Conservation (phyloP, 2,113 vertebrate species). For the Muntiacus reevesi region DNA sequence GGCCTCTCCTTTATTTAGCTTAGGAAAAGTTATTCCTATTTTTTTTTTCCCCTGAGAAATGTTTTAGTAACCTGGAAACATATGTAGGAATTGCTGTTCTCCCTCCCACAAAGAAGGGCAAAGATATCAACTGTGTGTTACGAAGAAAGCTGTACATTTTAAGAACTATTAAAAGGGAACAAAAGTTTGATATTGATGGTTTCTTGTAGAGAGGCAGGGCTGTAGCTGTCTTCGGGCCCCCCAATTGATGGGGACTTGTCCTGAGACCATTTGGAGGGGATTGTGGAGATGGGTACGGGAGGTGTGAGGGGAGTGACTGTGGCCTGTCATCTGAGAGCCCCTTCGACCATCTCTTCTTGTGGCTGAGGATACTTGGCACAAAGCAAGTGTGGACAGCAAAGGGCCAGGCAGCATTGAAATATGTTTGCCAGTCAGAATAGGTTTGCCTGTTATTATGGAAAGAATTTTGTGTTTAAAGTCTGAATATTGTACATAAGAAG, state of each 20-base stretch:
- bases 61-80: slow-evolving; percentile 68
- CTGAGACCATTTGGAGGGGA: slow-evolving; percentile 60
- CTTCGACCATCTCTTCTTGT: slow-evolving; percentile 57
- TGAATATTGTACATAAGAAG: slow-evolving; percentile 77
- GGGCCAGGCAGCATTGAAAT: slow-evolving; percentile 72
- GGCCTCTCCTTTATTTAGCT: slow-evolving; percentile 68
- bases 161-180: slow-evolving; percentile 78
- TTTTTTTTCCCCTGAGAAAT: slow-evolving; percentile 39
- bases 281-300: not conserved
- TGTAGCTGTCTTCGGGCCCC: not conserved
- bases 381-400: slow-evolving; percentile 66
- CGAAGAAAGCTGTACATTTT: slow-evolving; percentile 75
- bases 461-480: slow-evolving; percentile 74
- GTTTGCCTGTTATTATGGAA: not conserved
- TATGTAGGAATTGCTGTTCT: slow-evolving; percentile 37
- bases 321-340: slow-evolving; percentile 50
- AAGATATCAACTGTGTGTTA: slow-evolving; percentile 61
- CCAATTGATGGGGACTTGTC: not conserved
- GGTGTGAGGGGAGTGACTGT: not conserved
- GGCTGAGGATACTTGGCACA: slow-evolving; percentile 52
- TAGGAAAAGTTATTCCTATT: slow-evolving; percentile 49
- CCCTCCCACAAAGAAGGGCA: slow-evolving; percentile 43
- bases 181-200: slow-evolving; percentile 66
- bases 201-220: slow-evolving; percentile 59
- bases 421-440: slow-evolving; percentile 65